These are phyloP conservation scores for Grammomys dolichurus DNA, from an alignment of 2,113 vertebrate genomes.

Conservation along the genomic window DNA sequence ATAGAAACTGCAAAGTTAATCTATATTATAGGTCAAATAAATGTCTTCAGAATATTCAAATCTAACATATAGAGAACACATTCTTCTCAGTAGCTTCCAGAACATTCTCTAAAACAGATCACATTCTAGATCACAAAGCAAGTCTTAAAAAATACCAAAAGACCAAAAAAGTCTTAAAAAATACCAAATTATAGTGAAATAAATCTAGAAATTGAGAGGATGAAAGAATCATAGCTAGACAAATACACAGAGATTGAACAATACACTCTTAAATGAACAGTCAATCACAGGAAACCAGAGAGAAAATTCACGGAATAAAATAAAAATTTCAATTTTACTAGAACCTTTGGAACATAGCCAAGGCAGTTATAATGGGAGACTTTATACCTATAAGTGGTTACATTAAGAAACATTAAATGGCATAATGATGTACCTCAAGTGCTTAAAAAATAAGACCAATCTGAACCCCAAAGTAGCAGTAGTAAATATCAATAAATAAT, in stretches of 20 bases:
- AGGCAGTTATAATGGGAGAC: background rate
- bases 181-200: background rate
- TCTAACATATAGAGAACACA: background rate
- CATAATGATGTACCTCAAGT: background rate
- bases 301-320: background rate
- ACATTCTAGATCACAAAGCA: background rate
- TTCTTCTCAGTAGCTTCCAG: background rate
- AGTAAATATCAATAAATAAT: background rate
- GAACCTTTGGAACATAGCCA: background rate
- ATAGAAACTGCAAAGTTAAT: background rate
- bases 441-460: background rate
- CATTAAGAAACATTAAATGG: background rate
- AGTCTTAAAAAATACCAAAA: background rate
- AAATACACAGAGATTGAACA: background rate
- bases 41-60: background rate
- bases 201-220: background rate
- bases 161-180: background rate
- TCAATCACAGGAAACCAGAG: background rate
- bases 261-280: background rate
- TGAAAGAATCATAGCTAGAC: background rate
- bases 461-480: background rate
- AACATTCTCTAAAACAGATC: background rate
- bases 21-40: background rate
- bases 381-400: background rate
- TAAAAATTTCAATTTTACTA: background rate